Conservation (phyloP, 2,888 invertebrate species). For the Pseudanteris insignis region DNA sequence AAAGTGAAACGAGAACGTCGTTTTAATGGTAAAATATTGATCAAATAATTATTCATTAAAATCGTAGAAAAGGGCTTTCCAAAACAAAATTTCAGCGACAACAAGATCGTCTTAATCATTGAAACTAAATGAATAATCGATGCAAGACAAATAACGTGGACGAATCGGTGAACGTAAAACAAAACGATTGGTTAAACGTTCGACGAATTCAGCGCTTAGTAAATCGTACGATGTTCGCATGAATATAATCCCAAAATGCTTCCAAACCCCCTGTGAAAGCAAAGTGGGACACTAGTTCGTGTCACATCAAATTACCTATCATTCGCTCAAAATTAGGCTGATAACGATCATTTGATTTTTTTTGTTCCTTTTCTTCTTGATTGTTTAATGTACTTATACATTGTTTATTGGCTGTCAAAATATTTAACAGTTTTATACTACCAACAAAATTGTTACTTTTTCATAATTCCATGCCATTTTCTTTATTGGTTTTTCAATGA, state of each 20-base stretch:
- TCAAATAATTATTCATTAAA: no score
- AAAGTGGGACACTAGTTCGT: conserved; percentile 56
- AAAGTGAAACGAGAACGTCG: no score
- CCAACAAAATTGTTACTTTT: no score
- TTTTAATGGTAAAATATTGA: no score
- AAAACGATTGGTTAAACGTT: conserved; percentile 27
- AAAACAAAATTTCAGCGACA: conserved; percentile 19
- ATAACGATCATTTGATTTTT: no score
- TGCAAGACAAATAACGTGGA: not conserved
- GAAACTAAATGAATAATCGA: conserved; percentile 12
- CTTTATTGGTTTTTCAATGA: conserved; percentile 22
- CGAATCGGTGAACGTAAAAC: conserved; percentile 6
- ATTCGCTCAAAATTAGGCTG: not conserved
- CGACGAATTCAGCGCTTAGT: conserved; percentile 40
- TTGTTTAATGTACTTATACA: no score
- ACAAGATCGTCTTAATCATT: conserved; percentile 33
- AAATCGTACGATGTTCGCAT: conserved; percentile 53
- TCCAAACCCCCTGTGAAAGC: conserved; percentile 60
- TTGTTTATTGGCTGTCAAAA: no score
- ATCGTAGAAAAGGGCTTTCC: conserved; percentile 9
- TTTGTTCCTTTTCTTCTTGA: no score
- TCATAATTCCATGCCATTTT: no score
- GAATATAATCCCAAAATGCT: conserved; percentile 61
- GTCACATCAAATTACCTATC: conserved; percentile 60
- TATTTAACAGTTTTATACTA: no score